Evolutionary conservation across 1,140 invertebrate species (phyloP).

Genomic region (Drosophila paulistorum): DNA sequence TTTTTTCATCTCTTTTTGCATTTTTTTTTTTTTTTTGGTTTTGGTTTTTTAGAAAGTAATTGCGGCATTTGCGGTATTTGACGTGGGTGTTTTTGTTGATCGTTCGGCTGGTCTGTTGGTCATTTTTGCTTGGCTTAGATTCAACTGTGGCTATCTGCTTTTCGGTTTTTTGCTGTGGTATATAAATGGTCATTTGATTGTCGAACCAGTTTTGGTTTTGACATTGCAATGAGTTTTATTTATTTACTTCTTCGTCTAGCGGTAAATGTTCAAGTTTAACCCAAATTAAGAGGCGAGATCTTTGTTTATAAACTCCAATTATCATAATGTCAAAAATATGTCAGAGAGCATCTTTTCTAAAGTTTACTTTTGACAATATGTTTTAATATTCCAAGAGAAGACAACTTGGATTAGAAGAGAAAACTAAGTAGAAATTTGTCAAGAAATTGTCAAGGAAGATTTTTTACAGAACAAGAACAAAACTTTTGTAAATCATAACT

Average conservation of each 20-base stretch:
- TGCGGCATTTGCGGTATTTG: conserved; percentile 55
- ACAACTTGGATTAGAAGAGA: neutral
- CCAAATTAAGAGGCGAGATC: neutral
- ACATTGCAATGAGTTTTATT: conserved; percentile 46
- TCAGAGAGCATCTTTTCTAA: neutral
- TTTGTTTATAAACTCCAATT: neutral
- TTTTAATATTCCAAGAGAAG: too few species aligned
- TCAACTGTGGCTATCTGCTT: conserved; percentile 30
- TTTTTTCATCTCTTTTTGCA: neutral
- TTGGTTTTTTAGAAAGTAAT: conserved; percentile 73
- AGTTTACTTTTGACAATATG: neutral
- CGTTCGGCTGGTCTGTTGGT: conserved; percentile 14
- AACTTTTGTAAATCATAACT: too few species aligned
- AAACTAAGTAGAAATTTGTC: neutral
- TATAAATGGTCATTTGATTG: conserved; percentile 80
- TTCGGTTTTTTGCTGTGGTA: conserved; percentile 29
- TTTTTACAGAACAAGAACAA: too few species aligned
- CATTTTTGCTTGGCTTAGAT: neutral
- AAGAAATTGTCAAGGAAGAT: too few species aligned
- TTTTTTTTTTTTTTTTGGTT: conserved; percentile 28
- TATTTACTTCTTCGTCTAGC: conserved; percentile 28
- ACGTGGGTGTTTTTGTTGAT: conserved; percentile 52
- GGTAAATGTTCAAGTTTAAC: conserved; percentile 23
- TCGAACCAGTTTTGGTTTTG: conserved; percentile 54
- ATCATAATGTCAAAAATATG: neutral